Base-by-base conservation (phyloP, 2,113 vertebrate genomes). In the Menura novaehollandiae region DNA sequence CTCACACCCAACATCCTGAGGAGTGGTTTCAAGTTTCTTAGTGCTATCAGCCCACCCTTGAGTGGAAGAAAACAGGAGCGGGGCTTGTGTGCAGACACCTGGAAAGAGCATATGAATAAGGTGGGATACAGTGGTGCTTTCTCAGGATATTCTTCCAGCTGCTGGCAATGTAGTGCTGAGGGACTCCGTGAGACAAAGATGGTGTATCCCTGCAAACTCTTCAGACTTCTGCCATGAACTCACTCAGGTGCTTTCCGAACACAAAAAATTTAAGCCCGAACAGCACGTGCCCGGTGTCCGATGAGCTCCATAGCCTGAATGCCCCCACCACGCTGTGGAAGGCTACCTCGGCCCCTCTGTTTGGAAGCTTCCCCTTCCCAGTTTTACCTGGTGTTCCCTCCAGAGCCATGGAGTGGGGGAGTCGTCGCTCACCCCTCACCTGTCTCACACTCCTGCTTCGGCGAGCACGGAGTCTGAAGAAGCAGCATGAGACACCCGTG, bases 201-300 rank as follows among this genome's bases (percentile, higher is more conserved):
- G 0, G 14, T 1, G 3, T 7, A 18, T 26, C 10, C 23, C 24
- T 56, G n/a, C 32, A 73, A 56, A 41, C 60, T 11, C 32, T 41
- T 30, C 41, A 44, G 6, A 11, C 24, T 79, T 68, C 27, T 23
- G 46, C 72, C 32, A 7, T 4, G 11, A 60, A 51, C 41, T 71
- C 53, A 60, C 35, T 3, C 62, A 22, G 27, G 9, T 35, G 30
- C 39, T 68, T 85, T 66, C 60, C 26, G 44, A 63, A 78, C 30
- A 19, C 60, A 43, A 26, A 26, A 22, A 53, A 18, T 16, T 33
- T 46, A 56, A 79, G 16, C 39, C 44, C 13, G 9, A 64, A 19
- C 11, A 28, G n/a, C 19, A 7, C 0, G 0, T 6, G 23, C 47
- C 43, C 30, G 5, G 33, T 4, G 2, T 13, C 47, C 1, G 4